phyloP scores from a whole-genome alignment of 2,113 vertebrate genomes.

The Atractosteus spatula region DNA sequence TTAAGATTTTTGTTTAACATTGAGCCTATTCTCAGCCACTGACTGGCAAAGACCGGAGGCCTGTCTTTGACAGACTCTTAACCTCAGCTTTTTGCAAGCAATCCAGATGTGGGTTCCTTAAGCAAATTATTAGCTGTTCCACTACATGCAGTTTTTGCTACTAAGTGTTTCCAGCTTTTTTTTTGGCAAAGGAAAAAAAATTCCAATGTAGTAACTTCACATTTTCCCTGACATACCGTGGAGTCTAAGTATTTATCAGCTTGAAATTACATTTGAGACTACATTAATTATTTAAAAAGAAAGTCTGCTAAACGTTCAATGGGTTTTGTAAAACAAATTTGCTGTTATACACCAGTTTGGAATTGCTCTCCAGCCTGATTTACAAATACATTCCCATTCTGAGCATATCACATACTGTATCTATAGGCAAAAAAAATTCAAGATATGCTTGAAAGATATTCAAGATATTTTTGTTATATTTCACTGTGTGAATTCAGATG shows the following conservation, averaged over 20 bases:
- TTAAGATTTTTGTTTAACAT: conserved; percentile 88
- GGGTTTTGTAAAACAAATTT: neutral
- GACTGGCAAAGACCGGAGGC: conserved; percentile 61
- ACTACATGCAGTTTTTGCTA: conserved; percentile 78
- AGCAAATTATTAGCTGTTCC: conserved; percentile 89
- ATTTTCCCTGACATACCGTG: conserved; percentile 81
- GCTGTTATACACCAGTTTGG: too few species aligned
- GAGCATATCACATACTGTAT: too few species aligned
- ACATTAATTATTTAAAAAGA: conserved; percentile 27
- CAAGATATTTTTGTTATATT: neutral
- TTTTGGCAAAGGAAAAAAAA: conserved; percentile 67
- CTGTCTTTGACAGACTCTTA: conserved; percentile 75
- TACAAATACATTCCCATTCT: too few species aligned
- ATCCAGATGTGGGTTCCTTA: conserved; percentile 89
- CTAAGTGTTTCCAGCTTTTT: conserved; percentile 90
- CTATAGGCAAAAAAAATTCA: neutral
- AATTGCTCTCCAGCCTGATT: too few species aligned
- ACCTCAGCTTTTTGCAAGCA: conserved; percentile 77
- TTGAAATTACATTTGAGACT: conserved; percentile 60
- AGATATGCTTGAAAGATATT: neutral
- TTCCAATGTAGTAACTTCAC: conserved; percentile 83
- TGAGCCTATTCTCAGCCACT: conserved; percentile 73
- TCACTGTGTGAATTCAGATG: neutral
- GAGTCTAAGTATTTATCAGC: conserved; percentile 82
- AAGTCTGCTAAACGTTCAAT: neutral